Evolutionary conservation across 2,113 vertebrate genomes (phyloP).

Genomic region (Pseudopodoces humilis): DNA sequence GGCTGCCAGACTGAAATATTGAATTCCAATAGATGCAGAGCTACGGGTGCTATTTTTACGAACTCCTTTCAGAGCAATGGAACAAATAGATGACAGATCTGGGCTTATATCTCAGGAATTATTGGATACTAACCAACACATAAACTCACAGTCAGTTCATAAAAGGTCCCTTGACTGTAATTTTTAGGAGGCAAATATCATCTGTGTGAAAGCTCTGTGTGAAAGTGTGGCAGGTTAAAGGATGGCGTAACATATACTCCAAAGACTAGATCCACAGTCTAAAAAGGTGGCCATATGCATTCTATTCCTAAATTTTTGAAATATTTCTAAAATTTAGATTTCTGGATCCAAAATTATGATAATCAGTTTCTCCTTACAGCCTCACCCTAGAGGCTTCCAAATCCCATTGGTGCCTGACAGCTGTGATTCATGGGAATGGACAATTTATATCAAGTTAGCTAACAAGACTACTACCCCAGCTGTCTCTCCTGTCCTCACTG

Average conservation of each 20-base stretch:
- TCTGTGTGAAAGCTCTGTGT: background rate
- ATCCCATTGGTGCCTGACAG: background rate
- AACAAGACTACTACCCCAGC: background rate
- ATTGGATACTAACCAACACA: background rate
- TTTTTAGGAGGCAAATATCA: background rate
- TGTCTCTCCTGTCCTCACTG: background rate
- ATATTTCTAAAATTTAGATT: background rate
- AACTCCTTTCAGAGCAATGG: background rate
- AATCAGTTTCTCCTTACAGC: background rate
- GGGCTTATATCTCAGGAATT: background rate
- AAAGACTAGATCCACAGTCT: background rate
- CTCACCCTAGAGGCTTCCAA: background rate
- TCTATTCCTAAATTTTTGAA: background rate
- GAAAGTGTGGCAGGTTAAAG: background rate
- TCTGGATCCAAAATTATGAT: background rate
- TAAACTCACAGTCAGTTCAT: background rate
- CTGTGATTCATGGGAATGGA: background rate
- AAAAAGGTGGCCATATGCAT: background rate
- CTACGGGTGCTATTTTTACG: constrained; percentile 20
- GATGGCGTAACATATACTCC: background rate
- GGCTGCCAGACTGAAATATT: constrained; percentile 37
- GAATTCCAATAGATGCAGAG: background rate
- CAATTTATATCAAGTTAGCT: background rate
- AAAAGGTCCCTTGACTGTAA: background rate
- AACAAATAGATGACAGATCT: background rate